Evolutionary conservation across 2,113 vertebrate species (phyloP), one percentile per base, ranked within the genome.

Genomic region (Taurulus bubalis): DNA sequence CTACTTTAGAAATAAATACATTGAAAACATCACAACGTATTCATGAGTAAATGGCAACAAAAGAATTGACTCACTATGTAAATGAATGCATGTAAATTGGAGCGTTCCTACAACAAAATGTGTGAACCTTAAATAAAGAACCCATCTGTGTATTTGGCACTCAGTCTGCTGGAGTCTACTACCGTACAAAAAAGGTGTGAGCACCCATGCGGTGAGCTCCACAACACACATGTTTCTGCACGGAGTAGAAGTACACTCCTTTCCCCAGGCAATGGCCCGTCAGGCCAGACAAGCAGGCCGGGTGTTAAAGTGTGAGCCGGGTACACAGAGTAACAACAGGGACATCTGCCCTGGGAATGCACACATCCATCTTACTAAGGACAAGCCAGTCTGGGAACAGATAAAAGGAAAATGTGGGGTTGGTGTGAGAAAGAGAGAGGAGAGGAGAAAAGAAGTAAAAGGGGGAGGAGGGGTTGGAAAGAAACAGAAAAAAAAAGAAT

Each of bases 331-430:
- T 74, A 94, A 88, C 92, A 94, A 91, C 91, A 87, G 65, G 86
- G 86, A 90, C 94, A 93, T 93, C 93, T 94, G 91, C 90, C 90
- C 89, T 87, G 87, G 91, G 90, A 92, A 90, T 83, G 90, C 89
- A 85, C 80, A 85, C 92, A 94, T 95, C 89, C 87, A 92, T 94
- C 93, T 94, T 94, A 90, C 85, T 84, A 66, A 90, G 85, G 86
- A 90, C 90, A 86, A 53, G 58, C 73, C 71, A 79, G 84, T 84
- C 86, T 69, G 67, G 67, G 80, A 85, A 58, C 53, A 86, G 81
- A 85, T 85, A 87, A 82, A 90, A 71, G 75, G 4, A 77, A 71
- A 74, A 72, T 56, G 58, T 74, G 53, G 47, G 38, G 36, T 14
- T 20, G 49, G 2, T 58, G 47, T 30, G n/a, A 75, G 56, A 75